Percentiles rank a stretch among this genome's conserved stretches.
phyloP scores from a whole-genome alignment of 2,888 invertebrate genomes.

The Diloba caeruleocephala region DNA sequence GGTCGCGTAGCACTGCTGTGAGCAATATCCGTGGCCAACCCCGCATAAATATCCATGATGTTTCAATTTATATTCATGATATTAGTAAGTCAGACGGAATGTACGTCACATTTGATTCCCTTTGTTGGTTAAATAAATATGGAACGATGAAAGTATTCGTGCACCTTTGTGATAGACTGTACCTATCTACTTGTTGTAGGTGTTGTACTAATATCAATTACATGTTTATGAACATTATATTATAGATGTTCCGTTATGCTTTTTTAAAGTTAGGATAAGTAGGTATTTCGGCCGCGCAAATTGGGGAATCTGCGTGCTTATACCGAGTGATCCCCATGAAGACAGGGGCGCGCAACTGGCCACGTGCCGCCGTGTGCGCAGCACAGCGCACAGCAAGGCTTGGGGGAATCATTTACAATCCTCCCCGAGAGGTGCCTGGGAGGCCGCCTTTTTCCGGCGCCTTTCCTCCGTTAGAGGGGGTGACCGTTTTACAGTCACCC shows the following conservation, averaged over 20 bases:
- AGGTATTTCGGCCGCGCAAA: background rate
- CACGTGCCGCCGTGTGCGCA: too few relatives aligned
- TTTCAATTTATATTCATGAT: slow-evolving; percentile 89
- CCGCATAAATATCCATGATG: slow-evolving; percentile 87
- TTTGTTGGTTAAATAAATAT: slow-evolving; percentile 83
- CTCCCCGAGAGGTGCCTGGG: too few relatives aligned
- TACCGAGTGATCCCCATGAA: too few relatives aligned
- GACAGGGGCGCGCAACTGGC: too few relatives aligned
- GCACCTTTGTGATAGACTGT: slow-evolving; percentile 47
- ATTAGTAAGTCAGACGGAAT: slow-evolving; percentile 85
- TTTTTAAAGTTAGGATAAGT: slow-evolving; percentile 29
- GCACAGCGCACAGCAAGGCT: too few relatives aligned
- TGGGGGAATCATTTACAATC: too few relatives aligned
- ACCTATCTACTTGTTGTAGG: slow-evolving; percentile 24
- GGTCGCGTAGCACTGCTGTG: slow-evolving; percentile 71
- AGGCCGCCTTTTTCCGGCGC: too few relatives aligned
- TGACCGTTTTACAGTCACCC: too few relatives aligned
- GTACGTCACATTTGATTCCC: slow-evolving; percentile 86
- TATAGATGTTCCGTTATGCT: slow-evolving; percentile 37
- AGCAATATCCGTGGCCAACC: slow-evolving; percentile 81
- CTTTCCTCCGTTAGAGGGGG: too few relatives aligned
- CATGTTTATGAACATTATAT: slow-evolving; percentile 50
- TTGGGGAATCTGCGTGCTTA: too few relatives aligned
- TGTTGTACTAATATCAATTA: slow-evolving; percentile 29
- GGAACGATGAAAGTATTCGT: slow-evolving; percentile 45